Evolutionary conservation across 1,140 invertebrate genomes (phyloP).

Genomic region (Ceratina japonica): DNA sequence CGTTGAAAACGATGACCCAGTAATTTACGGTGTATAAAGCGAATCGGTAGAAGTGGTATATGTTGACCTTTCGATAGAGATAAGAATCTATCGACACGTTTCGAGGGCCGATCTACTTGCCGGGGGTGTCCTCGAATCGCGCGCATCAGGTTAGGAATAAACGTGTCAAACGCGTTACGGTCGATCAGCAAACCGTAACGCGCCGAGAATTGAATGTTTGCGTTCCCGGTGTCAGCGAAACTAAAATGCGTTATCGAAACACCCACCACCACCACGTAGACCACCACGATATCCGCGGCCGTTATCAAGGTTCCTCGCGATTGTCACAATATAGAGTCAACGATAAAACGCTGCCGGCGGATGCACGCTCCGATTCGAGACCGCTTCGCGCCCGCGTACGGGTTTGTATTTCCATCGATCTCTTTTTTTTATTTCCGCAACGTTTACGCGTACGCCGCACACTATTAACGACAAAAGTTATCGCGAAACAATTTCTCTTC

Average conservation of each 20-base stretch:
- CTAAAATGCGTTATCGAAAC: slow-evolving; percentile 40
- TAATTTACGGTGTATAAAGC: not conserved
- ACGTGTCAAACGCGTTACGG: slow-evolving; percentile 17
- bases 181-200: slow-evolving; percentile 35
- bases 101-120: not conserved
- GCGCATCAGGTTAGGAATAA: slow-evolving; percentile 5
- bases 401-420: slow-evolving; percentile 31
- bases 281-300: slow-evolving; percentile 32
- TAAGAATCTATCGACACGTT: not conserved
- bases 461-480: slow-evolving; percentile 37
- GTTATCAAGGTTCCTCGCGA: slow-evolving; percentile 52
- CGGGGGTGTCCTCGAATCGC: not conserved
- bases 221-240: slow-evolving; percentile 7
- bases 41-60: not conserved
- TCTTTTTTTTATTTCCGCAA: not conserved
- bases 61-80: slow-evolving; percentile 4
- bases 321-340: slow-evolving; percentile 44
- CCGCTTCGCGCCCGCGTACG: slow-evolving; percentile 20
- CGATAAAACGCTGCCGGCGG: slow-evolving; percentile 50
- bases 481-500: slow-evolving; percentile 38
- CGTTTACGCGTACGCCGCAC: not conserved
- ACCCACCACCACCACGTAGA: not conserved
- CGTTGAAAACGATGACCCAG: not conserved
- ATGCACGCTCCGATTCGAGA: slow-evolving; percentile 52
- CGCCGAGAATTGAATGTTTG: slow-evolving; percentile 39